phyloP scores from a whole-genome alignment of 2,113 vertebrate species.

The Callopanchax toddi region DNA sequence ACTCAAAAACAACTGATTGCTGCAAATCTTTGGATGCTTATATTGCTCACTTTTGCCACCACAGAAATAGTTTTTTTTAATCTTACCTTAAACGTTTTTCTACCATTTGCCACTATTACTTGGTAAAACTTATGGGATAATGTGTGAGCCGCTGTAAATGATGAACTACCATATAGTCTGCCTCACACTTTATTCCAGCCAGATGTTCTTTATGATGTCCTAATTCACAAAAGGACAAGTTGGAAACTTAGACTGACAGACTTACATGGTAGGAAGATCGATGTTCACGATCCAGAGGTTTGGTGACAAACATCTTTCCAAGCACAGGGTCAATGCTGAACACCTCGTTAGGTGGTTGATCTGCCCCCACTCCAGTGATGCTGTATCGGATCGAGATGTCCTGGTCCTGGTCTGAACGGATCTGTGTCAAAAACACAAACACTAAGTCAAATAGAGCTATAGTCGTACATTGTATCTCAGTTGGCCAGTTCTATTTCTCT shows the following conservation, averaged over 20 bases:
- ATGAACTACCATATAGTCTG: constrained; percentile 19
- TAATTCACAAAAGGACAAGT: background rate
- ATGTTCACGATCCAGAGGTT: constrained; percentile 92
- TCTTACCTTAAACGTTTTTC: background rate
- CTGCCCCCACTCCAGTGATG: constrained; percentile 90
- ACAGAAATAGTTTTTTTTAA: too few relatives aligned
- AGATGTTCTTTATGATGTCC: background rate
- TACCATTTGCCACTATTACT: background rate
- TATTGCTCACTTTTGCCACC: too few relatives aligned
- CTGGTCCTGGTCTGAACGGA: constrained; percentile 95
- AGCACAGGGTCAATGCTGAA: constrained; percentile 93
- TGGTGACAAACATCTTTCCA: constrained; percentile 93
- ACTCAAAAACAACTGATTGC: background rate
- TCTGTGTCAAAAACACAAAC: constrained; percentile 78
- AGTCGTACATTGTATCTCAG: too few relatives aligned
- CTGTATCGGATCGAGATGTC: constrained; percentile 95
- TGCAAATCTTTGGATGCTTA: background rate
- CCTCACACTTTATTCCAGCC: background rate
- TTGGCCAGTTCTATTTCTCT: too few relatives aligned
- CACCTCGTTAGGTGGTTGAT: constrained; percentile 94
- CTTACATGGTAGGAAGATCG: constrained; percentile 94
- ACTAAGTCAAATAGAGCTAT: background rate
- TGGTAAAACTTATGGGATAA: background rate
- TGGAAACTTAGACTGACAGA: constrained; percentile 9
- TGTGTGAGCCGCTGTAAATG: background rate